Evolutionary conservation across 2,113 vertebrate species (phyloP), one percentile per base, ranked within the genome.

Genomic region (Semnopithecus entellus): DNA sequence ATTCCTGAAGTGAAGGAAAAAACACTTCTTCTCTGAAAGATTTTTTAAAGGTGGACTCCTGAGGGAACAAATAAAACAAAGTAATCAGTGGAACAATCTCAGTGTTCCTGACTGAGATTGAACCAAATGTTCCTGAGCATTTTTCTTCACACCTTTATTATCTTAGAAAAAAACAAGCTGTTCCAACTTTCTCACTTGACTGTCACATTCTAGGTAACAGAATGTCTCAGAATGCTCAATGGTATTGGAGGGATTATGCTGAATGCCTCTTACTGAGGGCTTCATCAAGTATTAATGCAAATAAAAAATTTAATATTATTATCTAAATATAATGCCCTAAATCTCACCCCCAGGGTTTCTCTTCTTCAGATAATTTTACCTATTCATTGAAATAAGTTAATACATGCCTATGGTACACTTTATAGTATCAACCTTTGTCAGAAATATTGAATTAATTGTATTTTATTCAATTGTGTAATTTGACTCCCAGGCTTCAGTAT

Each of bases 31-130:
- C 89, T 81, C 40, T 52, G 50, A 18, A 38, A 38, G 22, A 52
- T 64, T 76, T 73, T 78, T 73, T 4, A 45, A 80, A 97, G 45
- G 43, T 27, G 9, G 35, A 6, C 72, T 94, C 80, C 70, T 64
- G n/a, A 43, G 35, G 61, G 90, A 88, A 89, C 8, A 82, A 43
- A 87, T 45, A 68, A 94, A 93, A 94, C 59, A 88, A 86, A 91
- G 95, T 32, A 43, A 52, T 55, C 80, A 68, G 78, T 73, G 82
- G 84, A 94, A 82, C 25, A 86, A 40, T 50, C 78, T 70, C 70
- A 11, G 0, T 94, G 96, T 95, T 96, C 84, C 84, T 45, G 66
- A 80, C 3, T 3, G 61, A 93, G 57, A 45, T 1, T 32, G 87
- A 90, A 88, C 72, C 40, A 25, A 32, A 32, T 59, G 90, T 84